Base-by-base conservation (phyloP, 2,888 invertebrate species). In the Prenolepis imparis region DNA sequence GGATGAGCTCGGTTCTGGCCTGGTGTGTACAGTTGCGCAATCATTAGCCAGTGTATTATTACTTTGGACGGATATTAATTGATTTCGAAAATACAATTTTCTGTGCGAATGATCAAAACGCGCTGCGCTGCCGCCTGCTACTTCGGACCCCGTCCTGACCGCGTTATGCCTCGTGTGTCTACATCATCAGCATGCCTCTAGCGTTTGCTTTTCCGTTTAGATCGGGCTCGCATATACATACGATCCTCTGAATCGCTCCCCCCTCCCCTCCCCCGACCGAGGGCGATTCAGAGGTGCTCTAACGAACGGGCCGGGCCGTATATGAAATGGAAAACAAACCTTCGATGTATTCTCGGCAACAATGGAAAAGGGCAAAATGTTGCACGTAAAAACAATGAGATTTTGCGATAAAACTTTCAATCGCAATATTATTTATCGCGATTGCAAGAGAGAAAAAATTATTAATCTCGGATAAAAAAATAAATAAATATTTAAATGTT, bases 11-110 rank as follows among this genome's bases (percentile, higher is more conserved):
- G 74, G 72, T 41, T 81, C 70, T 72, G 85, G 28, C 44, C 52
- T 55, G 74, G 83, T 77, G 81, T 84, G 84, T 82, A 84, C 84
- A 74, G 83, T 81, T 88, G 88, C 84, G 84, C 90, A 89, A 92
- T 94, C 92, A 94, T 94, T 94, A 93, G 91, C 93, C 90, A 88
- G 90, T 92, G 91, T 91, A 94, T 94, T 93, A 93, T 94, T 92
- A 93, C 91, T 92, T 92, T 3, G 91, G 87, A 21, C 91, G 91
- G 91, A 93, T 93, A 94, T 93, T 93, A 94, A 94, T 94, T 94
- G 92, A 94, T 93, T 93, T 93, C 89, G 91, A 93, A 93, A 94
- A 93, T 92, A 93, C 92, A 94, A 94, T 94, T 94, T 94, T 94
- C 94, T 93, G 93, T 93, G 87, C 90, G 92, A 93, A 88, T 92